phyloP scores from a whole-genome alignment of 2,797 vertebrate species.

The Syndactyla subalaris region DNA sequence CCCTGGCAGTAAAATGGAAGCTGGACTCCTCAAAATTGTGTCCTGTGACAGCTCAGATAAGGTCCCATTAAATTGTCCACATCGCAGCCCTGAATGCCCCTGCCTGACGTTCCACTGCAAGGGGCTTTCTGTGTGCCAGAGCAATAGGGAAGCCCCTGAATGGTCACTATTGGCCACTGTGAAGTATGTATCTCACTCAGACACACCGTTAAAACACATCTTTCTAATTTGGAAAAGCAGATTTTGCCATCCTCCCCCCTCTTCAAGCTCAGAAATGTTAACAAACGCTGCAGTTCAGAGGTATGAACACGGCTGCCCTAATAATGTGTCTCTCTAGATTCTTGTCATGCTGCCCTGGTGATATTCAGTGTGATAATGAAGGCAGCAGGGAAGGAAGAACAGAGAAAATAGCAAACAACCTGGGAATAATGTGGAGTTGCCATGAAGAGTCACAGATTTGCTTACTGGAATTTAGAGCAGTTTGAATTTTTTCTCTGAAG shows the following conservation, averaged over 20 bases:
- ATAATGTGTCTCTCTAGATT: constrained; percentile 70
- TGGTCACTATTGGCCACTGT: background rate
- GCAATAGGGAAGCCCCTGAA: background rate
- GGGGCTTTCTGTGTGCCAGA: background rate
- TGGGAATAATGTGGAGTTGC: constrained; percentile 64
- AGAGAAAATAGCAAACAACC: constrained; percentile 64
- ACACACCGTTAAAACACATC: background rate
- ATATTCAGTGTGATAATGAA: constrained; percentile 58
- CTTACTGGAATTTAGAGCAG: constrained; percentile 58
- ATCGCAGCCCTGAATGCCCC: background rate
- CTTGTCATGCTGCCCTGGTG: constrained; percentile 61
- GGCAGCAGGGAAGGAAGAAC: constrained; percentile 51
- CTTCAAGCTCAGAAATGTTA: constrained; percentile 36
- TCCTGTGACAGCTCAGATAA: background rate
- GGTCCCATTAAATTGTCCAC: background rate
- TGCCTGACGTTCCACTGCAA: background rate
- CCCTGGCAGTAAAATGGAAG: background rate
- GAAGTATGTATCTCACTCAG: background rate
- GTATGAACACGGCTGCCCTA: constrained; percentile 53
- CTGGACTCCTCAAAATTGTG: background rate
- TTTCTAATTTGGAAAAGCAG: constrained; percentile 6
- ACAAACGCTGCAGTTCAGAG: constrained; percentile 33
- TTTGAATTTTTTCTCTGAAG: constrained; percentile 42
- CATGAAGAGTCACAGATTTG: constrained; percentile 69
- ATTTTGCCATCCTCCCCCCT: constrained; percentile 11